phyloP scores from a whole-genome alignment of 2,888 invertebrate genomes.

The Altica lythri region DNA sequence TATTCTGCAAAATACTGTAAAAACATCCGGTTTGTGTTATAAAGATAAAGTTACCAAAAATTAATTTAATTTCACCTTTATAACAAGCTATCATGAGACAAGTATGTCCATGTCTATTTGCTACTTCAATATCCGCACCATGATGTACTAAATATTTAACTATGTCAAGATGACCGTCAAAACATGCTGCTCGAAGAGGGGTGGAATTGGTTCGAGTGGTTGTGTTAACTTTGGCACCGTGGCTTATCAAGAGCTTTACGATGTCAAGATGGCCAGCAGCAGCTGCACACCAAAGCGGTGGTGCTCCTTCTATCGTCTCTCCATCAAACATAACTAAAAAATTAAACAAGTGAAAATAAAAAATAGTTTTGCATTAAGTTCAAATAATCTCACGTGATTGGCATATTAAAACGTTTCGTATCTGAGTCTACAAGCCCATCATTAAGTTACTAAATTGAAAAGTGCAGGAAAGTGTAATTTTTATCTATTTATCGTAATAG shows the following conservation, averaged over 20 bases:
- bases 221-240: constrained; percentile 91
- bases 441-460: no score
- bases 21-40: no score
- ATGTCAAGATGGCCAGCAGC: constrained; percentile 92
- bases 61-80: no score
- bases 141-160: constrained; percentile 90
- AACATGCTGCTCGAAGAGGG: constrained; percentile 93
- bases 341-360: constrained; percentile 1
- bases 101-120: constrained; percentile 82
- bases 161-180: constrained; percentile 94
- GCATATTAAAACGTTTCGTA: no score
- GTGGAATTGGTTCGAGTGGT: constrained; percentile 95
- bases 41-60: no score
- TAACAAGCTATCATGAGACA: constrained; percentile 98
- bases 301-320: constrained; percentile 95
- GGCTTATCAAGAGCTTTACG: constrained; percentile 81
- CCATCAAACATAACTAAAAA: constrained; percentile 90
- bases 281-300: constrained; percentile 96
- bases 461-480: not conserved
- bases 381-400: no score
- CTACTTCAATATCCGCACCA: constrained; percentile 87
- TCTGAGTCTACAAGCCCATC: no score
- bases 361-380: no score
- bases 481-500: not conserved
- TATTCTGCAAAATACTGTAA: no score